Evolutionary conservation across 2,797 vertebrate genomes (phyloP).

Genomic region (Enteromius afrohamiltoni): DNA sequence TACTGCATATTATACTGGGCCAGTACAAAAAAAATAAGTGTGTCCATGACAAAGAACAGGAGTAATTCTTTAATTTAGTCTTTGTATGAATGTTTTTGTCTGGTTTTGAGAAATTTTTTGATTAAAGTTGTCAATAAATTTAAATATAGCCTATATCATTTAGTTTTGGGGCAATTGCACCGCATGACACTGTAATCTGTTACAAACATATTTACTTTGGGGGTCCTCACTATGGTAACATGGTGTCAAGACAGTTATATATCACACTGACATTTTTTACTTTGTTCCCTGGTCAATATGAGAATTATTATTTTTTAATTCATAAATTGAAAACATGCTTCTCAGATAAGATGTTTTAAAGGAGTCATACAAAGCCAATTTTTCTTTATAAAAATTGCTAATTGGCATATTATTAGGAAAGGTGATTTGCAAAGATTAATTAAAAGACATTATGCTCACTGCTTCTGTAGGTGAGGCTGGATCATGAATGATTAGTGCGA

Average conservation of each 20-base stretch:
- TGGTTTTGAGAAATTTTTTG: background rate
- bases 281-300: background rate
- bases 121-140: background rate
- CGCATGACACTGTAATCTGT: too few relatives aligned
- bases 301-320: background rate
- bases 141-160: too few relatives aligned
- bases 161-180: too few relatives aligned
- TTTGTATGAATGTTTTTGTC: background rate
- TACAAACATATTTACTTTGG: too few relatives aligned
- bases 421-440: too few relatives aligned
- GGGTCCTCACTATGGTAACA: background rate
- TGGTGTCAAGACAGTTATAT: background rate
- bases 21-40: background rate
- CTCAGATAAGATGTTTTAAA: background rate
- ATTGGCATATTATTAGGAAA: too few relatives aligned
- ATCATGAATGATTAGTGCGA: too few relatives aligned
- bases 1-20: background rate
- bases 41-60: background rate
- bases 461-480: too few relatives aligned
- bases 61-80: background rate
- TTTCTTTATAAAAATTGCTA: too few relatives aligned
- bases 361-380: too few relatives aligned
- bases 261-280: background rate
- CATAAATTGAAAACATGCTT: background rate
- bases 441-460: too few relatives aligned